These are phyloP conservation scores for Megalops cyprinoides DNA, from an alignment of 2,797 vertebrate species.

Conservation along the genomic window DNA sequence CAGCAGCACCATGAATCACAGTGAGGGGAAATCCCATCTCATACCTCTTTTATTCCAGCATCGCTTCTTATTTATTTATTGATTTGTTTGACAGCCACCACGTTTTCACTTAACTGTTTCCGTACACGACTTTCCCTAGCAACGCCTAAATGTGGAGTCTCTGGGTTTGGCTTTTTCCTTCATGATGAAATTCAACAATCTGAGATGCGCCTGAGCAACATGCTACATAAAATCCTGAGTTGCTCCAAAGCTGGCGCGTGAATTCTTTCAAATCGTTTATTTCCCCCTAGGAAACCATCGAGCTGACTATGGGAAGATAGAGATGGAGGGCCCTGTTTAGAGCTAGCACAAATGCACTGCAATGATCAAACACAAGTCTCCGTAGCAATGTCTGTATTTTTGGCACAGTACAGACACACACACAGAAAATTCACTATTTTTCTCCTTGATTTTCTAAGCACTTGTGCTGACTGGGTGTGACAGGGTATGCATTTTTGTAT, in stretches of 20 bases:
- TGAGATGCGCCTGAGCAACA: not conserved
- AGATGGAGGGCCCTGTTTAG: no score
- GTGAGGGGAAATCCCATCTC: not conserved
- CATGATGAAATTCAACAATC: not conserved
- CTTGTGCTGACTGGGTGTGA: no score
- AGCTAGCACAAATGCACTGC: no score
- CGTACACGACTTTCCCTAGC: not conserved
- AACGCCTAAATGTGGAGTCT: not conserved
- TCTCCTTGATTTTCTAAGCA: no score
- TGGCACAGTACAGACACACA: no score
- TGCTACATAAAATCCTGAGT: not conserved
- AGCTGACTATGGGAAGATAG: not conserved
- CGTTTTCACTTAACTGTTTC: not conserved
- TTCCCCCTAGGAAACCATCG: not conserved
- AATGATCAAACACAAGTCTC: no score
- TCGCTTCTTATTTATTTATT: slow-evolving; percentile 11
- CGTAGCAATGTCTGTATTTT: no score
- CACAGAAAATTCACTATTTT: no score
- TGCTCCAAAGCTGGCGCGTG: not conserved
- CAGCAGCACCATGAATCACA: not conserved
- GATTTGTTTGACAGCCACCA: slow-evolving; percentile 10
- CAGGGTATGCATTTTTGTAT: no score
- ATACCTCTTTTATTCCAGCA: not conserved
- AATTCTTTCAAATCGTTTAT: not conserved
- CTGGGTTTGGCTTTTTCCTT: not conserved